Percentiles rank a stretch among this genome's conserved stretches.
These are phyloP conservation scores for Chironomus striatipennis DNA, from an alignment of 1,140 invertebrate species.

Conservation along the genomic window DNA sequence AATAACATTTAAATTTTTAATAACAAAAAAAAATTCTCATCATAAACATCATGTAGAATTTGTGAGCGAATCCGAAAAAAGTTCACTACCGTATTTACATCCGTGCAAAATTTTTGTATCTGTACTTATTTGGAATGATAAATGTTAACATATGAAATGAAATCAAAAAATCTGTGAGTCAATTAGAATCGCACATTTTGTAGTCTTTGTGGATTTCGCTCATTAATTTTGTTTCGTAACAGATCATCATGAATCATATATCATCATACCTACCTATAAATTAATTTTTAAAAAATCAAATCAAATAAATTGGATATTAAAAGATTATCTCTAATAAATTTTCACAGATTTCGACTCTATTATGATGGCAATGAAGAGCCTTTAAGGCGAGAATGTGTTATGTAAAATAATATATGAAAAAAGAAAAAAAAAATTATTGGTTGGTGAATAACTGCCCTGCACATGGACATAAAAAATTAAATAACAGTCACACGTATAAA, in stretches of 20 bases:
- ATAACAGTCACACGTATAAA: too few relatives aligned
- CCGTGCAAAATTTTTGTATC: too few relatives aligned
- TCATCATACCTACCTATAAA: background rate
- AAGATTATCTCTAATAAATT: background rate
- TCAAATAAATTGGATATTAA: background rate
- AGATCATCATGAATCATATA: background rate
- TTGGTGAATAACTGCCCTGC: constrained; percentile 3
- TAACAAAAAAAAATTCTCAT: too few relatives aligned
- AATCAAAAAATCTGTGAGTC: background rate
- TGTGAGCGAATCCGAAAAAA: too few relatives aligned
- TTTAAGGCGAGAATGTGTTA: background rate
- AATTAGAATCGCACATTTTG: background rate
- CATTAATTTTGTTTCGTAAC: background rate
- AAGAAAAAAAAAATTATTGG: background rate
- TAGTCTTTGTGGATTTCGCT: background rate
- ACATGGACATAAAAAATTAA: background rate
- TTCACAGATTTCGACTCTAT: constrained; percentile 3
- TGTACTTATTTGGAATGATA: too few relatives aligned
- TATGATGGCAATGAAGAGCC: background rate
- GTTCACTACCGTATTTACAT: too few relatives aligned
- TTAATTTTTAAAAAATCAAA: too few relatives aligned
- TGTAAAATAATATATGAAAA: background rate
- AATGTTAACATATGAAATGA: background rate
- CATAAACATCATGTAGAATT: too few relatives aligned
- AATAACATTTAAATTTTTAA: background rate